Conservation (phyloP, 2,888 invertebrate genomes). For the Cheilosia grossa region DNA sequence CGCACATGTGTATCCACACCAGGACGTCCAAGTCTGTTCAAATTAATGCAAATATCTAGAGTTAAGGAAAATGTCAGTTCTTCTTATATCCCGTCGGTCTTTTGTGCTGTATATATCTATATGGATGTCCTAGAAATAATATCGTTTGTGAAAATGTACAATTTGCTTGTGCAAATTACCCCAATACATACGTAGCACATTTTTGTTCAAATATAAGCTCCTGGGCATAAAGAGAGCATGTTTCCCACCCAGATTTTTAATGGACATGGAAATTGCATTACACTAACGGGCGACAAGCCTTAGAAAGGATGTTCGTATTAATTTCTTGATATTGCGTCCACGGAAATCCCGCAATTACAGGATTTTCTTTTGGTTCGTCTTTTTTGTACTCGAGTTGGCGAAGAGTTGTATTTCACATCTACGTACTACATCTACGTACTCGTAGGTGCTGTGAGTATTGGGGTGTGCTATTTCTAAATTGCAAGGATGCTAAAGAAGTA, state of each 20-base stretch:
- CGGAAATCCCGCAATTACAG: conserved; percentile 32
- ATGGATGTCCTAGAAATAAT: background rate
- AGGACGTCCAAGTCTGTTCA: conserved; percentile 94
- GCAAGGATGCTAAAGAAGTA: background rate
- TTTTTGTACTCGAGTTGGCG: conserved; percentile 2
- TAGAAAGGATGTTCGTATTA: background rate
- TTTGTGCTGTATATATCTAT: background rate
- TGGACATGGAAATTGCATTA: conserved; percentile 53
- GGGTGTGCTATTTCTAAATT: background rate
- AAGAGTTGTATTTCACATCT: background rate
- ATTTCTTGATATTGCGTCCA: conserved; percentile 9
- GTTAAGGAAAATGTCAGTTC: conserved; percentile 76
- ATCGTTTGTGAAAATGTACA: conserved; percentile 13
- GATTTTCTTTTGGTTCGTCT: background rate
- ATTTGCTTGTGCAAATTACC: conserved; percentile 42
- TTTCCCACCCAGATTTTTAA: conserved; percentile 17
- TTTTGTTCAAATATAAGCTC: conserved; percentile 11
- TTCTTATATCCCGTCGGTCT: background rate
- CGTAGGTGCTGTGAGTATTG: background rate
- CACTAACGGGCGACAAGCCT: conserved; percentile 8
- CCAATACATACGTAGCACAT: conserved; percentile 36
- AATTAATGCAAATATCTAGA: conserved; percentile 80
- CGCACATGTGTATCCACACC: conserved; percentile 98
- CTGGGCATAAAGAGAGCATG: conserved; percentile 6
- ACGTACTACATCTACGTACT: no score